Percentiles rank a stretch among this genome's conserved stretches.
Conservation (phyloP, 2,888 invertebrate species). For the Thysanoteuthis rhombus region DNA sequence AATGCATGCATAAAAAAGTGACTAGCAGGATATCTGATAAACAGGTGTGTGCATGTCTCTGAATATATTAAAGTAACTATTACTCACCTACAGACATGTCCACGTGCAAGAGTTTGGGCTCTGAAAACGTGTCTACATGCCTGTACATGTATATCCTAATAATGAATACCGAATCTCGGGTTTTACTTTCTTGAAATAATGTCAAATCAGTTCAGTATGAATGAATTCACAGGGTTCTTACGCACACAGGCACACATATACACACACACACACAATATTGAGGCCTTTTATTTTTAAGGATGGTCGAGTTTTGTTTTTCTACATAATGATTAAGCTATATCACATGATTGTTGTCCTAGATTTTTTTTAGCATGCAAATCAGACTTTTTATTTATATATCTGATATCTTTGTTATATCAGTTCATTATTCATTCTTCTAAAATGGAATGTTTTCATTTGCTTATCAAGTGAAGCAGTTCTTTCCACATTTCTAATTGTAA, state of each 20-base stretch:
- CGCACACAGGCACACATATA: not conserved
- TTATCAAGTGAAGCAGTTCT: too few relatives aligned
- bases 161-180: not conserved
- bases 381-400: too few relatives aligned
- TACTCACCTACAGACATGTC: conserved; percentile 12
- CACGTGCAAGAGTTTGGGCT: not conserved
- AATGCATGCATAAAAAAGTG: not conserved
- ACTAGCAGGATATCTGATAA: not conserved
- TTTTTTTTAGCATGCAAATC: too few relatives aligned
- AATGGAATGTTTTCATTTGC: too few relatives aligned
- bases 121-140: conserved; percentile 12
- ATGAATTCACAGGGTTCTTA: not conserved
- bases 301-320: not conserved
- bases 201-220: not conserved
- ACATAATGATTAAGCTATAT: too few relatives aligned
- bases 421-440: too few relatives aligned
- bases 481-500: too few relatives aligned
- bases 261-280: fast-evolving
- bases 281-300: not conserved
- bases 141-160: not conserved
- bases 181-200: not conserved
- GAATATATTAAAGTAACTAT: conserved; percentile 12
- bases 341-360: too few relatives aligned
- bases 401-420: too few relatives aligned
- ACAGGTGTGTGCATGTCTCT: not conserved